phyloP scores from a whole-genome alignment of 2,888 invertebrate genomes.

The Cantharis lateralis region DNA sequence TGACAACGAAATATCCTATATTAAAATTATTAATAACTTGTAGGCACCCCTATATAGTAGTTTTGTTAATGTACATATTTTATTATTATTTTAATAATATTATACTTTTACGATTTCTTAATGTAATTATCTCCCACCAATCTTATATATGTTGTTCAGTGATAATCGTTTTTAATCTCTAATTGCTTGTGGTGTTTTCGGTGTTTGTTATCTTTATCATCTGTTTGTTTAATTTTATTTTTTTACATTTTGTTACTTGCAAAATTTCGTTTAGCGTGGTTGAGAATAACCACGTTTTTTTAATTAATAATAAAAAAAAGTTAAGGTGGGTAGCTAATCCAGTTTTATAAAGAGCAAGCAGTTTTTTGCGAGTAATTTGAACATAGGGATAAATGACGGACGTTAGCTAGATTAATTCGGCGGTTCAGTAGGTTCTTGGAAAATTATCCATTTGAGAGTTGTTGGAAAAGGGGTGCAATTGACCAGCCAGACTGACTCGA shows the following conservation, averaged over 20 bases:
- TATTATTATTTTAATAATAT: too few species aligned
- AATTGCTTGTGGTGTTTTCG: background rate
- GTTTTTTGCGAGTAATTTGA: slow-evolving; percentile 24
- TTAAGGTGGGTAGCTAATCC: background rate
- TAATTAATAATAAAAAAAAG: background rate
- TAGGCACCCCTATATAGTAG: too few species aligned
- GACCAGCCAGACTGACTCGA: slow-evolving; percentile 24
- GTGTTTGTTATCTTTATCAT: background rate
- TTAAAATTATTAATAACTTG: too few species aligned
- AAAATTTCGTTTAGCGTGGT: background rate
- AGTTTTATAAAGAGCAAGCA: slow-evolving; percentile 19
- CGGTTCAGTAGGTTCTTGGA: slow-evolving; percentile 31
- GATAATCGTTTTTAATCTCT: background rate
- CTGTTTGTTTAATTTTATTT: too few species aligned
- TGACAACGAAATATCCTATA: too few species aligned
- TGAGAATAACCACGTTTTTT: background rate
- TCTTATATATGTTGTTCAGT: background rate
- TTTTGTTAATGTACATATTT: too few species aligned
- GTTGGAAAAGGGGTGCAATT: slow-evolving; percentile 31
- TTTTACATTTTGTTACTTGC: background rate
- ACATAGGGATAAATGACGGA: slow-evolving; percentile 34
- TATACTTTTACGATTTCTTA: background rate
- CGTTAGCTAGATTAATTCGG: slow-evolving; percentile 38
- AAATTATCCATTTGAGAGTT: slow-evolving; percentile 27
- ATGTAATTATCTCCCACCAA: background rate